phyloP scores from a whole-genome alignment of 2,888 invertebrate species.

The Lysandra coridon region DNA sequence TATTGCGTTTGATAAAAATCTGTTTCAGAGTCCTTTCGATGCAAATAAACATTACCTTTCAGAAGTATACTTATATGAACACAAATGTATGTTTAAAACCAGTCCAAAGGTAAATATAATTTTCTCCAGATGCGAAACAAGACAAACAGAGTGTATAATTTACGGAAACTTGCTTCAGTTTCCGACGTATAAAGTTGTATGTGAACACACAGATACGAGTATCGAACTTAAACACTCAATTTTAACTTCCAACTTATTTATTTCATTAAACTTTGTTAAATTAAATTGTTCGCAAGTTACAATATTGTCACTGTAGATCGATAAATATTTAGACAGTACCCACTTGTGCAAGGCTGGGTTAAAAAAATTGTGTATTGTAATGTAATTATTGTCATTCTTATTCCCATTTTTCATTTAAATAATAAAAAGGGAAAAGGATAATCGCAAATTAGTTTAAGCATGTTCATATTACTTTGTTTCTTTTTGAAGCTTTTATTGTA shows the following conservation, averaged over 20 bases:
- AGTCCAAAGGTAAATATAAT: constrained; percentile 35
- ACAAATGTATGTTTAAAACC: not conserved
- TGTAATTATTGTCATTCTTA: no score
- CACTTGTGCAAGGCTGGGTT: no score
- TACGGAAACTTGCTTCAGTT: constrained; percentile 37
- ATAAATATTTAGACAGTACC: not conserved
- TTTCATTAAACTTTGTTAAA: constrained; percentile 32
- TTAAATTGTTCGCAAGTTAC: constrained; percentile 30
- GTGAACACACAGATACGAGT: constrained; percentile 33
- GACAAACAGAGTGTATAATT: constrained; percentile 37
- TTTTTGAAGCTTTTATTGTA: no score
- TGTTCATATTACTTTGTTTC: no score
- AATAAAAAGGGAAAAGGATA: no score
- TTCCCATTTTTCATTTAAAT: no score
- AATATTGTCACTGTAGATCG: constrained; percentile 30
- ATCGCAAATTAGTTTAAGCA: no score
- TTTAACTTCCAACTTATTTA: constrained; percentile 32
- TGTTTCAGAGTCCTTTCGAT: no score
- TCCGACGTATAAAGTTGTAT: constrained; percentile 37
- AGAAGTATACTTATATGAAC: not conserved
- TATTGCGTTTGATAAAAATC: no score
- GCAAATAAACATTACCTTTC: no score
- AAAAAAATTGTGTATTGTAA: no score
- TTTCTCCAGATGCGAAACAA: constrained; percentile 38
- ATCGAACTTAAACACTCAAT: constrained; percentile 37